Evolutionary conservation across 2,797 vertebrate species (phyloP).

Genomic region (Phalanger gymnotis): DNA sequence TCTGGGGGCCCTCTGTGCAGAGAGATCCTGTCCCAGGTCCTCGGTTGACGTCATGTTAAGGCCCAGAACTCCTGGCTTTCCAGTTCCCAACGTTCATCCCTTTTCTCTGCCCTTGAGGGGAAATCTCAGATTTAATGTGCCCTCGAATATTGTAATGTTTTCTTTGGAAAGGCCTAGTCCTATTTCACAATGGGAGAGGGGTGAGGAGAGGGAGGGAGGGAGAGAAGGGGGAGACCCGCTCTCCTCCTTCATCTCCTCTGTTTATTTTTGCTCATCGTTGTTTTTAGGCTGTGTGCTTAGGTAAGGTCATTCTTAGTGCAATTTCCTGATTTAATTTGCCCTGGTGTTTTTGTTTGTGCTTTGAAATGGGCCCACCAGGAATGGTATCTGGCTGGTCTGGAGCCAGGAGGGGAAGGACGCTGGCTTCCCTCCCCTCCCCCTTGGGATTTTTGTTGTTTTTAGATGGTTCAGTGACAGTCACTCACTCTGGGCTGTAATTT

Average conservation of each 20-base stretch:
- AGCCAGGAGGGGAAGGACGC: constrained; percentile 10
- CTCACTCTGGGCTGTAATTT: constrained; percentile 74
- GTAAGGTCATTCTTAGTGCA: neutral
- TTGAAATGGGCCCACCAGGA: constrained; percentile 46
- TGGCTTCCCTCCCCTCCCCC: neutral
- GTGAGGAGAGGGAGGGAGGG: neutral
- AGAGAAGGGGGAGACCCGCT: neutral
- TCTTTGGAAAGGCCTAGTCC: constrained; percentile 31
- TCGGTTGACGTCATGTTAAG: neutral
- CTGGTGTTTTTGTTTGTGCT: constrained; percentile 36
- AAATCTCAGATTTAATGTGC: constrained; percentile 32
- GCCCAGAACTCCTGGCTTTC: neutral
- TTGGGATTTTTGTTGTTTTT: constrained; percentile 1
- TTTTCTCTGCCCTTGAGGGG: constrained; percentile 8
- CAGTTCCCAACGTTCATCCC: neutral
- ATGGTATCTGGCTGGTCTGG: constrained; percentile 25
- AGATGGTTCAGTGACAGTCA: constrained; percentile 60
- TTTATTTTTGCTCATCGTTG: neutral
- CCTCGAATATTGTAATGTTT: constrained; percentile 29
- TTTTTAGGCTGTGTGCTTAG: neutral
- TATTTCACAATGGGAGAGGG: neutral
- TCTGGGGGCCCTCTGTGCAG: neutral
- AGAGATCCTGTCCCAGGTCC: neutral
- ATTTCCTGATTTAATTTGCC: constrained; percentile 25
- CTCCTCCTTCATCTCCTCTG: neutral